Conservation (phyloP, 2,888 invertebrate genomes). For the Anthrax anthrax region DNA sequence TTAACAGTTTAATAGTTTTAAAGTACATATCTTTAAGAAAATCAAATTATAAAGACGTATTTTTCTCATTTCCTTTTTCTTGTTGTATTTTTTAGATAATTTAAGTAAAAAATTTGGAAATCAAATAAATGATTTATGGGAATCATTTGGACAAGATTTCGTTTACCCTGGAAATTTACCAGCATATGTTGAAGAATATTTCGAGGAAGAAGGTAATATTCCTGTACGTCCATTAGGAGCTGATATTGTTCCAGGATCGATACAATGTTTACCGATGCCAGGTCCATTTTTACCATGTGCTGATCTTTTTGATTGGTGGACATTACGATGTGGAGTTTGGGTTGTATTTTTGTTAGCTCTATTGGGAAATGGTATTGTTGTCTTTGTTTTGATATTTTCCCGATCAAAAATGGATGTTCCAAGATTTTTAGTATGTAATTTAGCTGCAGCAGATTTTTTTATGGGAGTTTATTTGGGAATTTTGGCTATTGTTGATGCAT, state of each 20-base stretch:
- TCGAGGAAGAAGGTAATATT: conserved; percentile 42
- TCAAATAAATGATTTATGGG: conserved; percentile 54
- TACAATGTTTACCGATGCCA: conserved; percentile 69
- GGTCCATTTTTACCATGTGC: conserved; percentile 91
- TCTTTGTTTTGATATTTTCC: conserved; percentile 82
- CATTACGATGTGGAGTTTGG: conserved; percentile 92
- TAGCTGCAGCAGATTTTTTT: conserved; percentile 92
- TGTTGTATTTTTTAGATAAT: conserved; percentile 48
- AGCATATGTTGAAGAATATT: conserved; percentile 57
- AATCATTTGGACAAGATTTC: conserved; percentile 52
- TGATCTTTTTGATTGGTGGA: conserved; percentile 97
- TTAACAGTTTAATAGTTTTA: too few species aligned
- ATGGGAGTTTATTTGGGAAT: conserved; percentile 93
- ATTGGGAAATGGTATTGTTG: conserved; percentile 90
- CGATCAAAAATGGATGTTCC: conserved; percentile 93
- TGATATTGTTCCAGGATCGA: conserved; percentile 27
- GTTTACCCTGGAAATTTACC: conserved; percentile 55
- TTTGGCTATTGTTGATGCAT: conserved; percentile 89
- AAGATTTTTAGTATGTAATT: conserved; percentile 88
- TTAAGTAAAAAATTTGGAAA: conserved; percentile 56
- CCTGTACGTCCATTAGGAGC: conserved; percentile 17
- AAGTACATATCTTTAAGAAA: background rate
- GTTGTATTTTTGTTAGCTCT: conserved; percentile 89
- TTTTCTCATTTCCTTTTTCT: background rate
- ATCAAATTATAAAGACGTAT: background rate